Base-by-base conservation (phyloP, 2,113 vertebrate genomes). In the Xyrauchen texanus region DNA sequence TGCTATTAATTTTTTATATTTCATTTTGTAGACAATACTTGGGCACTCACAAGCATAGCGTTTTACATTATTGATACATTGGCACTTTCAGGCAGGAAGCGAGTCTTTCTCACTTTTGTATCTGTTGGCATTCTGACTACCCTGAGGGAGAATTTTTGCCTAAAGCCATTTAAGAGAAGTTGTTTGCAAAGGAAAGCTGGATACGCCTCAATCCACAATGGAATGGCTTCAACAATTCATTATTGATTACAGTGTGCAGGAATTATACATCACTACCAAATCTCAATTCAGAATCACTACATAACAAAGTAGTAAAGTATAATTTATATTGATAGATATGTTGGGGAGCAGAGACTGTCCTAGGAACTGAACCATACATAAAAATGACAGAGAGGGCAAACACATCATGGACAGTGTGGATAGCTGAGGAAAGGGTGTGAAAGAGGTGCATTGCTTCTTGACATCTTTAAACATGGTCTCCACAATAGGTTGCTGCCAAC, bases 21-120 rank as follows among this genome's bases (percentile, higher is more conserved):
- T 64, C 61, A 80, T 80, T 34, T 80, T 80, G 53, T 73, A 42
- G 7, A 47, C 45, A 15, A 80, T 80, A 42, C 21, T 46, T 63
- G 68, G 34, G 53, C 45, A 42, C 60, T 66, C 6, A 7, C 51
- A 15, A 61, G 58, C 16, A 1, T 53, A 52, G 52, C 4, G 13
- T 51, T 10, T 52, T 72, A 57, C 12, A 79, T 71, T 72, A 79
- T 71, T 72, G 77, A 72, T 53, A 55, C 1, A 4, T 3, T 70
- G 76, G 65, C 51, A 52, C 53, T 78, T 46, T 64, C 52, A 13
- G n/a, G n/a, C n/a, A n/a, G n/a, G n/a, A n/a, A n/a, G n/a, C n/a
- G 15, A 45, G 21, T 71, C 68, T 63, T 3, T 79, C 34, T 51
- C 47, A 8, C 58, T 47, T 55, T 58, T 68, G 58, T 78, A 49